These are phyloP conservation scores for Nasua narica DNA, from an alignment of 2,797 vertebrate species.

Conservation along the genomic window DNA sequence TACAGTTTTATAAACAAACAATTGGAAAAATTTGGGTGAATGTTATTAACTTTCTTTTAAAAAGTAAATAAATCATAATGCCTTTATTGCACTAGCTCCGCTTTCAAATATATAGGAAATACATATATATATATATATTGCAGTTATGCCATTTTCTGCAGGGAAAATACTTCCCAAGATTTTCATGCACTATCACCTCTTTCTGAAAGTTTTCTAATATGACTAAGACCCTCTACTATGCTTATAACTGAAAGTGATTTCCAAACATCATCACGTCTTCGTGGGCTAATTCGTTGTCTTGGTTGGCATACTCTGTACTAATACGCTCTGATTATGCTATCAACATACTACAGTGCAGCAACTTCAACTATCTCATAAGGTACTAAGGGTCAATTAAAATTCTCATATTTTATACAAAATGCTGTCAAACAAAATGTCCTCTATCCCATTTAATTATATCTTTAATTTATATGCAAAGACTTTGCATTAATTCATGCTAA, in stretches of 20 bases:
- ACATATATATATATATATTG: neutral
- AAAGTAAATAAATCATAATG: neutral
- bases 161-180: neutral
- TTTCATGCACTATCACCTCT: neutral
- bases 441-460: neutral
- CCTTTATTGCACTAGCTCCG: neutral
- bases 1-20: neutral
- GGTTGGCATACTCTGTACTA: neutral
- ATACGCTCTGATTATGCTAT: neutral
- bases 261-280: neutral
- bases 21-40: neutral
- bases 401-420: conserved; percentile 6
- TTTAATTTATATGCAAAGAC: conserved; percentile 29
- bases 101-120: neutral
- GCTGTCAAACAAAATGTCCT: conserved; percentile 19
- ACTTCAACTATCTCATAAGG: neutral
- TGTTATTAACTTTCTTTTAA: neutral
- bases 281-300: neutral
- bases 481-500: neutral
- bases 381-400: neutral
- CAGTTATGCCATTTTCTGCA: neutral
- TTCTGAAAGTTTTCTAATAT: neutral
- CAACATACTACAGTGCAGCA: neutral
- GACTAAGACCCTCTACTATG: neutral
- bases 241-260: neutral